phyloP scores from a whole-genome alignment of 2,113 vertebrate genomes.

The Vidua chalybeata region DNA sequence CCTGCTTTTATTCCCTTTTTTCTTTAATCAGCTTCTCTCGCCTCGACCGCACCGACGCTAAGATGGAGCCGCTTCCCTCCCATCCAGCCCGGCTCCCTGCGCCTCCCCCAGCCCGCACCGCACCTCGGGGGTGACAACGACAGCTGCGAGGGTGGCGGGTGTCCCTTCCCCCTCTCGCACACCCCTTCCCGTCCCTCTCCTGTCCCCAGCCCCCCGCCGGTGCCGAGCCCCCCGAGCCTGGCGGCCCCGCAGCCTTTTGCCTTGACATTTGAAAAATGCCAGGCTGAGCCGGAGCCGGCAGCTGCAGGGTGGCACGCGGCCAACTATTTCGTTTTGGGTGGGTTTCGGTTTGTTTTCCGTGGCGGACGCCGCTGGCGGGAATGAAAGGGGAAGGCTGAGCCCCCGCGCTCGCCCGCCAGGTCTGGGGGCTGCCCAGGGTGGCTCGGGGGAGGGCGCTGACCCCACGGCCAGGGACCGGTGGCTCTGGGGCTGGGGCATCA shows the following conservation, averaged over 20 bases:
- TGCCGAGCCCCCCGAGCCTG: not conserved
- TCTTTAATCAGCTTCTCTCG: not conserved
- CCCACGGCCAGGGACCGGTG: rapidly evolving
- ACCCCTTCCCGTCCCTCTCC: not conserved
- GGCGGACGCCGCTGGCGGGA: not conserved
- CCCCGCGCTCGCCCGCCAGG: not conserved
- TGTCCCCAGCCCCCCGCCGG: not conserved
- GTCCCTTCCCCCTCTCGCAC: slow-evolving; percentile 3
- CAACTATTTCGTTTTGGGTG: slow-evolving; percentile 47
- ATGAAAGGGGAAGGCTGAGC: slow-evolving; percentile 11
- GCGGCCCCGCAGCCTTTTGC: not conserved
- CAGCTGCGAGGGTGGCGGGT: slow-evolving; percentile 43
- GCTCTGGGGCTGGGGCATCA: not conserved
- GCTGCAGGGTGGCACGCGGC: slow-evolving; percentile 62
- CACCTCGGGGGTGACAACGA: slow-evolving; percentile 9
- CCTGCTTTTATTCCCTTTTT: not conserved
- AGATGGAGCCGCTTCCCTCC: slow-evolving; percentile 13
- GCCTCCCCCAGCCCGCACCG: not conserved
- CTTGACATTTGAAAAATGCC: slow-evolving; percentile 67
- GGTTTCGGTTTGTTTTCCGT: slow-evolving; percentile 25
- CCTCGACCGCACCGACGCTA: not conserved
- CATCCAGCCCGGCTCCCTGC: not conserved
- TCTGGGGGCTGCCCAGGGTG: not conserved
- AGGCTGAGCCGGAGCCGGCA: slow-evolving; percentile 55
- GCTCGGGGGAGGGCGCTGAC: not conserved